These are phyloP conservation scores for Latrodectus elegans DNA, from an alignment of 2,888 invertebrate genomes.

Conservation along the genomic window DNA sequence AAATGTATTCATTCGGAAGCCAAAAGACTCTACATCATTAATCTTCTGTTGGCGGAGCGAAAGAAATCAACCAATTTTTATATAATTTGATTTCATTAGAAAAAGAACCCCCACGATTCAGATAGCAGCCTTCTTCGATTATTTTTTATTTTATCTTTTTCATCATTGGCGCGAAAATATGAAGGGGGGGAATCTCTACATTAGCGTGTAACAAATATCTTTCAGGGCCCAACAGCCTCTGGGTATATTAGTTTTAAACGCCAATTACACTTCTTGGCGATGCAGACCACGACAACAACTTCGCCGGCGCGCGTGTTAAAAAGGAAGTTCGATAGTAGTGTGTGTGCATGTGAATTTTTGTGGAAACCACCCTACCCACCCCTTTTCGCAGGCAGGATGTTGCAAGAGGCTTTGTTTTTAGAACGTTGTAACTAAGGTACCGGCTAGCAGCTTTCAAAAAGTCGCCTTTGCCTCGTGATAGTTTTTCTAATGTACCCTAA, in stretches of 20 bases:
- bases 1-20: too few species aligned
- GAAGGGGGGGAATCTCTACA: background rate
- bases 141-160: too few species aligned
- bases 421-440: conserved; percentile 50
- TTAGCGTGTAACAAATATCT: conserved; percentile 60
- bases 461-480: conserved; percentile 24
- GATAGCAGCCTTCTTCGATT: too few species aligned
- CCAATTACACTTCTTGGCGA: conserved; percentile 43
- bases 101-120: too few species aligned
- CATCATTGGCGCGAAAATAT: too few species aligned
- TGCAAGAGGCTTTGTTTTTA: conserved; percentile 37
- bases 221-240: conserved; percentile 26
- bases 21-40: too few species aligned
- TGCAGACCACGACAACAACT: conserved; percentile 43
- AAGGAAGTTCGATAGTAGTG: conserved; percentile 25
- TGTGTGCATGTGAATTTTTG: conserved; percentile 18
- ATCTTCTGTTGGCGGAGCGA: too few species aligned
- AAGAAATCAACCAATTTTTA: too few species aligned
- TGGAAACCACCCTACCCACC: background rate
- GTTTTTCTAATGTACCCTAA: conserved; percentile 50
- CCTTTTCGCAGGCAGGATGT: conserved; percentile 38
- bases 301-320: conserved; percentile 34
- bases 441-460: conserved; percentile 27
- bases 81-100: too few species aligned
- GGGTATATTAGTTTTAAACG: conserved; percentile 39